phyloP scores from a whole-genome alignment of 2,113 vertebrate species.

The Noturus placidus region DNA sequence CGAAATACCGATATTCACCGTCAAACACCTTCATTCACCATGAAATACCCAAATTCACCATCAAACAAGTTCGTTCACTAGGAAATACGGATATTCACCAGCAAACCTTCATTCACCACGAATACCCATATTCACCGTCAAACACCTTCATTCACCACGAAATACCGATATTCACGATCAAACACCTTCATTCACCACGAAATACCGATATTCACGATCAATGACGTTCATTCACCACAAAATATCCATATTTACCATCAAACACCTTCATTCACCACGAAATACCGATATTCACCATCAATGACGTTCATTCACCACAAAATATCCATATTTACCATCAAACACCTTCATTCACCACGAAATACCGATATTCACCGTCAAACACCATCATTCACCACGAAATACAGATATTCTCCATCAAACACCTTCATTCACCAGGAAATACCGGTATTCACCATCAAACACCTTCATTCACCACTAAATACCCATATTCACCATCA shows the following conservation, averaged over 20 bases:
- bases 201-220: neutral
- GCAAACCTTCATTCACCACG: neutral
- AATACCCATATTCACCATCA: neutral
- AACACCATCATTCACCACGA: neutral
- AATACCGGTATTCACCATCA: no score
- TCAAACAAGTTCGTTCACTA: neutral
- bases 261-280: neutral
- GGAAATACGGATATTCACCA: neutral
- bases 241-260: neutral
- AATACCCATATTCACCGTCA: neutral
- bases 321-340: neutral
- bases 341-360: neutral
- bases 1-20: neutral
- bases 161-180: neutral
- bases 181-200: neutral
- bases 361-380: neutral
- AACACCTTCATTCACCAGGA: neutral
- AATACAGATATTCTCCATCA: neutral
- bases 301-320: neutral
- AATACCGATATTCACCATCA: neutral
- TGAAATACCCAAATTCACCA: neutral
- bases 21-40: neutral
- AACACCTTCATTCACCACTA: neutral
- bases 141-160: neutral
- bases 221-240: neutral